phyloP scores from a whole-genome alignment of 2,113 vertebrate species.

The Hydropotes inermis region DNA sequence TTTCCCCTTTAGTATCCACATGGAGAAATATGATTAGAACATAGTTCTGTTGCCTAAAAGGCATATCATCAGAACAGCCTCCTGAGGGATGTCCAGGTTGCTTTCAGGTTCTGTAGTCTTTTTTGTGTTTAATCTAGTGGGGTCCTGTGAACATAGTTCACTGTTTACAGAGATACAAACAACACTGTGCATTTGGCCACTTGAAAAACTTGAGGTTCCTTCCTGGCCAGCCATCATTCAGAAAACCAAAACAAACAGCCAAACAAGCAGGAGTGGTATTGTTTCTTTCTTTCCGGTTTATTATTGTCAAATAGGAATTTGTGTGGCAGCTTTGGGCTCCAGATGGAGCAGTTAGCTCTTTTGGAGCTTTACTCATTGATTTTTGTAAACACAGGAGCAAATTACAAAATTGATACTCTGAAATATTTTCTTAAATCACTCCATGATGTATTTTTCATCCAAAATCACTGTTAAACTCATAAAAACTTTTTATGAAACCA shows the following conservation, averaged over 20 bases:
- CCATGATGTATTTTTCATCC: not conserved
- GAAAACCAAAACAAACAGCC: not conserved
- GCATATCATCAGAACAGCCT: not conserved
- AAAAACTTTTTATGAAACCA: not conserved
- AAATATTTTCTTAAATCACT: slow-evolving; percentile 15
- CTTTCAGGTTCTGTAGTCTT: not conserved
- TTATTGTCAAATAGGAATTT: not conserved
- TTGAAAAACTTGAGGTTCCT: not conserved
- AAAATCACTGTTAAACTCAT: not conserved
- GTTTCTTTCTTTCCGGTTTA: not conserved
- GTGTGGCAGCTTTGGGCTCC: not conserved
- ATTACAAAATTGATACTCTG: not conserved
- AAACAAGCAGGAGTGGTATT: not conserved
- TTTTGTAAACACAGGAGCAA: slow-evolving; percentile 51
- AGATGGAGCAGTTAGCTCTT: slow-evolving; percentile 40
- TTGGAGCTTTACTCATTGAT: not conserved
- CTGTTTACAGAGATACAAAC: not conserved
- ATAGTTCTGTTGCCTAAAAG: not conserved
- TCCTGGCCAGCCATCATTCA: not conserved
- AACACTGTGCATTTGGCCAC: not conserved
- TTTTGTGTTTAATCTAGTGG: not conserved
- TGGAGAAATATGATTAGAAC: not conserved
- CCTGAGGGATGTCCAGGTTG: not conserved
- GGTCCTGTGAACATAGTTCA: not conserved
- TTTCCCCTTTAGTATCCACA: not conserved